Conservation (phyloP, 1,140 invertebrate species). For the Zaprionus lachaisei region DNA sequence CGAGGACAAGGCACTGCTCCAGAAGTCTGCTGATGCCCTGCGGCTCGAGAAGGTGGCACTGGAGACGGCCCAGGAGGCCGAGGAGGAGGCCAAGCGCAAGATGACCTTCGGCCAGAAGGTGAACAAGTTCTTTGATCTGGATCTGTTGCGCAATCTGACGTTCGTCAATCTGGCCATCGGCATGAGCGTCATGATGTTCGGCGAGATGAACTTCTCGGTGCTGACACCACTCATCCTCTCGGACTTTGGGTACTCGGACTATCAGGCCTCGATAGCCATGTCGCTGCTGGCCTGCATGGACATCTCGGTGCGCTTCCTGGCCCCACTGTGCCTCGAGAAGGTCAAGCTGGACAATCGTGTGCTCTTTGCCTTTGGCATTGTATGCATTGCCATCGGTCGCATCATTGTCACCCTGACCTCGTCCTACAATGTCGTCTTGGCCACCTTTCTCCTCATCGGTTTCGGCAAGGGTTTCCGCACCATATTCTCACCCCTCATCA, state of each 20-base stretch:
- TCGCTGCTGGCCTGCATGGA: constrained; percentile 87
- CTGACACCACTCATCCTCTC: constrained; percentile 88
- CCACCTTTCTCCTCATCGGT: constrained; percentile 85
- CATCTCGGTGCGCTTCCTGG: constrained; percentile 86
- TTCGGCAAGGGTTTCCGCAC: constrained; percentile 89
- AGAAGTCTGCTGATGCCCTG: constrained; percentile 61
- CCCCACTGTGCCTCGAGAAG: constrained; percentile 87
- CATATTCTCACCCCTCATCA: constrained; percentile 89
- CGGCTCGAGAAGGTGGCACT: constrained; percentile 30
- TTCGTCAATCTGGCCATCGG: constrained; percentile 89
- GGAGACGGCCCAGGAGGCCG: constrained; percentile 36
- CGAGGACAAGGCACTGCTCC: constrained; percentile 68
- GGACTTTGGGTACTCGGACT: constrained; percentile 86
- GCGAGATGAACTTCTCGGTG: constrained; percentile 89
- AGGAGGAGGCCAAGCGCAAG: constrained; percentile 68
- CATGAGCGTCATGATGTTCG: constrained; percentile 88
- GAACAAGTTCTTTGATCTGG: constrained; percentile 88
- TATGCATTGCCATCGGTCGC: constrained; percentile 87
- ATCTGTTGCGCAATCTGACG: constrained; percentile 87
- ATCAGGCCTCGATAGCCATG: constrained; percentile 87
- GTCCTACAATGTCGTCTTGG: constrained; percentile 66
- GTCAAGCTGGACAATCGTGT: constrained; percentile 87
- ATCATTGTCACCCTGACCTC: constrained; percentile 67
- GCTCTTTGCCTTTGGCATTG: constrained; percentile 88
- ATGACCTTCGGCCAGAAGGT: constrained; percentile 85